Conservation (phyloP, 2,888 invertebrate species). For the Cheilosia urbana region DNA sequence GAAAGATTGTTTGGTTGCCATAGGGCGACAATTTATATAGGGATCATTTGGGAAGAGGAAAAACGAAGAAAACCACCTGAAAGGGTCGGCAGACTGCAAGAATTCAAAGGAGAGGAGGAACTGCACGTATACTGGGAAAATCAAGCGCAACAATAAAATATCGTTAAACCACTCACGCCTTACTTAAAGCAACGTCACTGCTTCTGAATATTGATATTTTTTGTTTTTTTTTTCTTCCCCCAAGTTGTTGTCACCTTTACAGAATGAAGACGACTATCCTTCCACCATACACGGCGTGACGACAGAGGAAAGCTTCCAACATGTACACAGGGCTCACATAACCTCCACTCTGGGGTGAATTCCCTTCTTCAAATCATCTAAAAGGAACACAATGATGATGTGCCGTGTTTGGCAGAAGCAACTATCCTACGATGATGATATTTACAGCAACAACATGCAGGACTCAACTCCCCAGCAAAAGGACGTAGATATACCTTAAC, state of each 20-base stretch:
- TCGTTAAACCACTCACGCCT: constrained; percentile 15
- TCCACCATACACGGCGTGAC: not conserved
- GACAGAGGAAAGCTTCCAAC: not conserved
- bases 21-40: constrained; percentile 11
- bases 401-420: constrained; percentile 22
- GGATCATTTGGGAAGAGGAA: too few relatives aligned
- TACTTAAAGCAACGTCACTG: constrained; percentile 34
- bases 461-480: not conserved
- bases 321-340: not conserved
- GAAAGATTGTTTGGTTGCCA: not conserved
- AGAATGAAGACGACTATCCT: not conserved
- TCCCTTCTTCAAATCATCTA: constrained; percentile 62
- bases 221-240: too few relatives aligned
- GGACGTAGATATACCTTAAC: not conserved
- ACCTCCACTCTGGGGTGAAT: constrained; percentile 32
- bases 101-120: not conserved
- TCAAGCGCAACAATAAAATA: not conserved
- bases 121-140: constrained; percentile 15
- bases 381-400: constrained; percentile 7
- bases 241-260: too few relatives aligned
- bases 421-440: constrained; percentile 32
- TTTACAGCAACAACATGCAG: constrained; percentile 37
- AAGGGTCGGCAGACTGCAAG: constrained; percentile 2
- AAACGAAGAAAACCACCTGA: constrained; percentile 36
- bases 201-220: not conserved